phyloP scores from a whole-genome alignment of 2,113 vertebrate genomes.

The Labeo catla region DNA sequence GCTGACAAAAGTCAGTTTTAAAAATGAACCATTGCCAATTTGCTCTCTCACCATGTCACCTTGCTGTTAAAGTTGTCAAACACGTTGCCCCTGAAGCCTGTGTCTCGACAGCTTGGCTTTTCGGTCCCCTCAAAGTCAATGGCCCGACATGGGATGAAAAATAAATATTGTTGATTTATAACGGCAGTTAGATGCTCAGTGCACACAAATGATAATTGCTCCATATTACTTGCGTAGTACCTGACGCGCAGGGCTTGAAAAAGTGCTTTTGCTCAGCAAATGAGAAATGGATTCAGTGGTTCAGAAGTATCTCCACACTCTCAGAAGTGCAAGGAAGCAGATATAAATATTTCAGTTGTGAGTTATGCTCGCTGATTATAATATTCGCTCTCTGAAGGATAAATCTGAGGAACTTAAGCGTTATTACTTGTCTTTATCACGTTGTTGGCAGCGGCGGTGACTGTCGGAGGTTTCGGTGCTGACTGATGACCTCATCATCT shows the following conservation, averaged over 20 bases:
- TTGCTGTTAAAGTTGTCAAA: slow-evolving; percentile 30
- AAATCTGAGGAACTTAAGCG: slow-evolving; percentile 73
- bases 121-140: slow-evolving; percentile 21
- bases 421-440: slow-evolving; percentile 75
- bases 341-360: slow-evolving; percentile 65
- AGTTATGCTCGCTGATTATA: slow-evolving; percentile 69
- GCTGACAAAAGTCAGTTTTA: slow-evolving; percentile 25
- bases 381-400: slow-evolving; percentile 62
- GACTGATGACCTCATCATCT: slow-evolving; percentile 78
- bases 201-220: slow-evolving; percentile 39
- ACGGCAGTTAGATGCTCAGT: neutral
- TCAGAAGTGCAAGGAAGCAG: slow-evolving; percentile 56
- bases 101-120: neutral
- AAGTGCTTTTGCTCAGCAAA: slow-evolving; percentile 39
- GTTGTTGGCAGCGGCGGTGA: slow-evolving; percentile 65
- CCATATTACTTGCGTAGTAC: slow-evolving; percentile 8
- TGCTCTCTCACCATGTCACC: slow-evolving; percentile 44
- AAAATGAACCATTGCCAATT: slow-evolving; percentile 12
- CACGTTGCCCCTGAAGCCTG: neutral
- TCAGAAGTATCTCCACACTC: slow-evolving; percentile 44
- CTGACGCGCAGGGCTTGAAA: neutral
- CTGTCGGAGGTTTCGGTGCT: slow-evolving; percentile 65
- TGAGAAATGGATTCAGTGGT: slow-evolving; percentile 42
- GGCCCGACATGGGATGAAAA: neutral
- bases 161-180: slow-evolving; percentile 31